Conservation (phyloP, 2,888 invertebrate genomes). For the Neelides folsomi region DNA sequence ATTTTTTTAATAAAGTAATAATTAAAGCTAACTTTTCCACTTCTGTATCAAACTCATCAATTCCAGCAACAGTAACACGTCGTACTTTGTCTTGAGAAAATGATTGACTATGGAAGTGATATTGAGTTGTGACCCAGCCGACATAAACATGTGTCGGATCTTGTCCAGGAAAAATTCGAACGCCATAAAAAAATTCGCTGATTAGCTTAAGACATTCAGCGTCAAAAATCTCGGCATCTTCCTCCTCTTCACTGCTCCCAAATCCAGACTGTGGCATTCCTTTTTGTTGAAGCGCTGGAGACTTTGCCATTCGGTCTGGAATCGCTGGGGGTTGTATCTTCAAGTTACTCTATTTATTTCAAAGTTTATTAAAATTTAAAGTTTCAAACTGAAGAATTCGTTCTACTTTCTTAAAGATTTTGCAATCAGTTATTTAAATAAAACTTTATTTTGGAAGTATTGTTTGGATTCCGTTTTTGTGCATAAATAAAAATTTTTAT, state of each 20-base stretch:
- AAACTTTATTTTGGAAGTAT: too few relatives aligned
- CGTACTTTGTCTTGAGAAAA: constrained; percentile 78
- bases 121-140: constrained; percentile 99
- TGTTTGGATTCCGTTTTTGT: too few relatives aligned
- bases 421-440: too few relatives aligned
- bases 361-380: too few relatives aligned
- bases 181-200: constrained; percentile 92
- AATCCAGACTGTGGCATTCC: constrained; percentile 7
- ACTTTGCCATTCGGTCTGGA: constrained; percentile 48
- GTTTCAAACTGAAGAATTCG: too few relatives aligned
- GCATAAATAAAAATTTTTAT: too few relatives aligned
- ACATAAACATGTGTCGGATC: constrained; percentile 90
- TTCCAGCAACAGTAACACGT: constrained; percentile 63
- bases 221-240: constrained; percentile 75
- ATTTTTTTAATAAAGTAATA: too few relatives aligned
- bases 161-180: constrained; percentile 81
- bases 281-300: constrained; percentile 47
- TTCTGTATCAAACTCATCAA: constrained; percentile 64
- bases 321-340: constrained; percentile 51
- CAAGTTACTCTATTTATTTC: constrained; percentile 39
- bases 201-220: constrained; percentile 75
- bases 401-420: too few relatives aligned
- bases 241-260: constrained; percentile 37
- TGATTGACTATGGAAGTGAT: constrained; percentile 77
- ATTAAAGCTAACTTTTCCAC: constrained; percentile 51